phyloP scores from a whole-genome alignment of 1,140 invertebrate species.

The Pseudomyrmex gracilis region DNA sequence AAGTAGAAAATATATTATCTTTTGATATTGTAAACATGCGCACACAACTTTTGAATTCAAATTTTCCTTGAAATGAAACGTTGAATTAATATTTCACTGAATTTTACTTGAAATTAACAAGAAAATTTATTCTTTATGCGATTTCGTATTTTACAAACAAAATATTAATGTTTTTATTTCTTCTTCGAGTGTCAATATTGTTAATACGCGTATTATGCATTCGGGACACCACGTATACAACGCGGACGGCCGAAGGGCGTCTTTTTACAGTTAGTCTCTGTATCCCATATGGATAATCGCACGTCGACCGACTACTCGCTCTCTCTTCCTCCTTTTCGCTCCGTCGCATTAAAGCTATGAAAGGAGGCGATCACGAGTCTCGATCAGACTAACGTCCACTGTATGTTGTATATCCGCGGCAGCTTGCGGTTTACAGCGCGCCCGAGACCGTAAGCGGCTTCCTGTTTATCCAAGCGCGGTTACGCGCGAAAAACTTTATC shows the following conservation, averaged over 20 bases:
- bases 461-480: conserved; percentile 58
- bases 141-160: neutral
- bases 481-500: conserved; percentile 45
- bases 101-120: neutral
- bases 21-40: too few species aligned
- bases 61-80: too few species aligned
- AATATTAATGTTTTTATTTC: neutral
- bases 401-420: conserved; percentile 44
- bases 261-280: conserved; percentile 58
- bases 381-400: conserved; percentile 47
- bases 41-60: too few species aligned
- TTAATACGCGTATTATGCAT: neutral
- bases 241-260: conserved; percentile 34
- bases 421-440: conserved; percentile 62
- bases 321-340: conserved; percentile 1
- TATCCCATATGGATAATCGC: conserved; percentile 69
- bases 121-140: neutral
- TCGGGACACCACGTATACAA: conserved; percentile 1
- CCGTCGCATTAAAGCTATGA: conserved; percentile 52
- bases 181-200: neutral
- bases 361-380: conserved; percentile 58
- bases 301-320: conserved; percentile 13
- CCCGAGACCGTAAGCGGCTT: conserved; percentile 58
- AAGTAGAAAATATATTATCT: too few species aligned
- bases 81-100: neutral